These are phyloP conservation scores for Protonibea diacanthus DNA, from an alignment of 2,797 vertebrate genomes.

Conservation along the genomic window DNA sequence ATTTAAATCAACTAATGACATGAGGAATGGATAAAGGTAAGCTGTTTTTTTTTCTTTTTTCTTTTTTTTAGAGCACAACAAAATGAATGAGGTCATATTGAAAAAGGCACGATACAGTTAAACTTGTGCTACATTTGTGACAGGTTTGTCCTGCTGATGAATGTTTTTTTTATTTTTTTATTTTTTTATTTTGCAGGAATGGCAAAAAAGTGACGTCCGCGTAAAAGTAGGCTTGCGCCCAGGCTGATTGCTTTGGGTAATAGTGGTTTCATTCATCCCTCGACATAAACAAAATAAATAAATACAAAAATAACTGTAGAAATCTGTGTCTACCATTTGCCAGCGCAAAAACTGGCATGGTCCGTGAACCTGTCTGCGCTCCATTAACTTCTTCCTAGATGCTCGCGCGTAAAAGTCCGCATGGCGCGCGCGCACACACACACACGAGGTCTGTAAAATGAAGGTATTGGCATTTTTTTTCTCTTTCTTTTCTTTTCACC, in stretches of 20 bases:
- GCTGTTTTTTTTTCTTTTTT: slow-evolving; percentile 77
- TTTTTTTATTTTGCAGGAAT: slow-evolving; percentile 63
- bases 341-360: slow-evolving; percentile 44
- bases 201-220: slow-evolving; percentile 76
- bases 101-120: slow-evolving; percentile 96
- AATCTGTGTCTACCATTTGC: slow-evolving; percentile 71
- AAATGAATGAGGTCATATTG: slow-evolving; percentile 96
- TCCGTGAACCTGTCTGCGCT: slow-evolving; percentile 64
- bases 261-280: slow-evolving; percentile 83
- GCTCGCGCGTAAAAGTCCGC: slow-evolving; percentile 59
- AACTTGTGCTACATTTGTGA: slow-evolving; percentile 92
- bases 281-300: slow-evolving; percentile 87
- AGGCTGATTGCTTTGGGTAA: slow-evolving; percentile 85
- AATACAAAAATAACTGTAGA: slow-evolving; percentile 89
- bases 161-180: slow-evolving; percentile 25
- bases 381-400: slow-evolving; percentile 52
- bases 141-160: slow-evolving; percentile 78
- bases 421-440: slow-evolving; percentile 17
- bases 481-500: slow-evolving; percentile 54
- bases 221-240: slow-evolving; percentile 71
- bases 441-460: slow-evolving; percentile 69
- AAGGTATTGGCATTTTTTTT: slow-evolving; percentile 58
- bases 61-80: slow-evolving; percentile 78
- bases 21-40: slow-evolving; percentile 86
- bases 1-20: slow-evolving; percentile 73